Percentiles rank a stretch among this genome's conserved stretches.
Conservation (phyloP, 2,888 invertebrate species). For the Cerastis rubricosa region DNA sequence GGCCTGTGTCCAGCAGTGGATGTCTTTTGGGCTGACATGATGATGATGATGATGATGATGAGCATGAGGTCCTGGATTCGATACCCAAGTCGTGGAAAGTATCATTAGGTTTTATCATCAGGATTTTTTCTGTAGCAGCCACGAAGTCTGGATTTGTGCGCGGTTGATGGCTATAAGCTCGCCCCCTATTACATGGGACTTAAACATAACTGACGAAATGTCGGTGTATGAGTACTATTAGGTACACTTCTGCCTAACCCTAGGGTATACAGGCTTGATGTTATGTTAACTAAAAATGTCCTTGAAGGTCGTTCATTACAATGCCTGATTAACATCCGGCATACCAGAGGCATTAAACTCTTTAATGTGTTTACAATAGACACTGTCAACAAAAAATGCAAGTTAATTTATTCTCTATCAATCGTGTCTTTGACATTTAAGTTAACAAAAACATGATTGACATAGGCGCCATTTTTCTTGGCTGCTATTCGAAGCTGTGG, state of each 20-base stretch:
- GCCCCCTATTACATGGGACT: not conserved
- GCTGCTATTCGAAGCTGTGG: no score
- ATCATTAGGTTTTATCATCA: not conserved
- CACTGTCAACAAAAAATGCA: slow-evolving; percentile 27
- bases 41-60: no score
- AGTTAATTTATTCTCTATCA: slow-evolving; percentile 45
- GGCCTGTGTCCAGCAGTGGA: no score
- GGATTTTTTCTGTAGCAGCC: not conserved
- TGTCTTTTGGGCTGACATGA: no score
- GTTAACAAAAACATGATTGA: slow-evolving; percentile 55
- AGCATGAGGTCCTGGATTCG: no score
- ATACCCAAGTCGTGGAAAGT: no score
- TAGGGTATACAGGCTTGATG: not conserved
- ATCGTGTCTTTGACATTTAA: slow-evolving; percentile 51
- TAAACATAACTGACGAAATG: not conserved
- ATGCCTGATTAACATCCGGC: slow-evolving; percentile 36
- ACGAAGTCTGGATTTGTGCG: not conserved
- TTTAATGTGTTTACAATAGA: slow-evolving; percentile 27
- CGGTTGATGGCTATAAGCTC: not conserved
- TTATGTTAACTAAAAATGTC: not conserved
- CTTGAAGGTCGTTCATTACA: slow-evolving; percentile 27
- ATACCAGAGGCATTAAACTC: slow-evolving; percentile 41
- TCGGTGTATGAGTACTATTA: no score
- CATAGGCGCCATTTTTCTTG: slow-evolving; percentile 41
- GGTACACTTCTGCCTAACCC: not conserved